Evolutionary conservation across 2,797 vertebrate genomes (phyloP).

Genomic region (Eidolon dupreanum): DNA sequence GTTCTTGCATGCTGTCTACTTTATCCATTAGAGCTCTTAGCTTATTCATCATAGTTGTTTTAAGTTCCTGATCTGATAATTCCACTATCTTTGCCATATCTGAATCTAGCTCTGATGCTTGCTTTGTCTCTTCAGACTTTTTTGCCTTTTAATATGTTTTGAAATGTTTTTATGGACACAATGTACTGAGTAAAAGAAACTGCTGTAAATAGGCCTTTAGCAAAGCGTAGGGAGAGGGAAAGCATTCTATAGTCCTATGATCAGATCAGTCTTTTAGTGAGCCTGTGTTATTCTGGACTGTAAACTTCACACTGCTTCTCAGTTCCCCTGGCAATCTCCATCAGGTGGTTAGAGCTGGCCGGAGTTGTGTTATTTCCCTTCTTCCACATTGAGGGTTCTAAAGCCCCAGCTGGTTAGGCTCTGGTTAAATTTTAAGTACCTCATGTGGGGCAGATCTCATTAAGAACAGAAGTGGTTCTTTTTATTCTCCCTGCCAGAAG

Average conservation of each 20-base stretch:
- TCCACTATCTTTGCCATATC: neutral
- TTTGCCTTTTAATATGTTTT: neutral
- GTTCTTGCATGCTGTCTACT: neutral
- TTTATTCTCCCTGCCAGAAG: neutral
- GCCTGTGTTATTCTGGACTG: neutral
- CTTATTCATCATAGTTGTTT: neutral
- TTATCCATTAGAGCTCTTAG: neutral
- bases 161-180: neutral
- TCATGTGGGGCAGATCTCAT: neutral
- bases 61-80: neutral
- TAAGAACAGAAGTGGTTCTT: neutral
- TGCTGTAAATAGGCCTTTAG: neutral
- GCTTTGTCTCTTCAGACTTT: neutral
- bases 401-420: neutral
- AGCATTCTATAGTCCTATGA: neutral
- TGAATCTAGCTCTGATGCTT: neutral
- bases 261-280: neutral
- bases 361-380: neutral
- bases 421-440: conserved; percentile 6
- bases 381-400: neutral
- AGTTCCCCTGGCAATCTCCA: too few relatives aligned
- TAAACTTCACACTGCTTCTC: neutral
- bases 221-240: neutral
- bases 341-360: neutral
- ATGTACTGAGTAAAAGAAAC: neutral